A percentile compares a stretch with the other conserved stretches of the same genome.
phyloP scores from a whole-genome alignment of 2,797 vertebrate species.

The Cuniculus paca region DNA sequence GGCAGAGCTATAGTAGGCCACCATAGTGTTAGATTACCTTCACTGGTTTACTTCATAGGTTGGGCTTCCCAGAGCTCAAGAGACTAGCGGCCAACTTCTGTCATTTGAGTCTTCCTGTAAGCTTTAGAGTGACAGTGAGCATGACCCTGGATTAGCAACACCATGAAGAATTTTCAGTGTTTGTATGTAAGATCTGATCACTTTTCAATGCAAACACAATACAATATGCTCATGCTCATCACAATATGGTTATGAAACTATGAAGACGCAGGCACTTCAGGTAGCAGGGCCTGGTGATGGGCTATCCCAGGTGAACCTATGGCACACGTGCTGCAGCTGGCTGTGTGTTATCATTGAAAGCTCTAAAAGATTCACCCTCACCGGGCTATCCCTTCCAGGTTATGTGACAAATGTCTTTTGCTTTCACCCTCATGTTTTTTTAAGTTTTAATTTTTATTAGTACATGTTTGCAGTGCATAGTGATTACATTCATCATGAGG shows the following conservation, averaged over 20 bases:
- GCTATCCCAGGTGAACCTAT: not conserved
- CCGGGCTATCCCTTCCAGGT: not conserved
- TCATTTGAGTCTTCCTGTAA: not conserved
- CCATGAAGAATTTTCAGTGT: constrained; percentile 40
- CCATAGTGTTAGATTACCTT: not conserved
- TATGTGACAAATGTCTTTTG: not conserved
- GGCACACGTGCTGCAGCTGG: not conserved
- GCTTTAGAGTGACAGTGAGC: not conserved
- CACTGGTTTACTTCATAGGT: not conserved
- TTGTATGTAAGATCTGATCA: not conserved
- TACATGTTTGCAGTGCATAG: not conserved
- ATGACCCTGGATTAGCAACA: not conserved
- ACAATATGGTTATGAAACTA: not conserved
- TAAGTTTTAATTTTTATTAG: not conserved
- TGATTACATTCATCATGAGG: not conserved
- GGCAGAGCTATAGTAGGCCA: not conserved
- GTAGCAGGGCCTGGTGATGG: not conserved
- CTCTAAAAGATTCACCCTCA: not conserved
- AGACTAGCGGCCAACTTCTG: not conserved
- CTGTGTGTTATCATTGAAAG: not conserved
- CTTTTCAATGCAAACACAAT: not conserved
- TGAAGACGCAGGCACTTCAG: not conserved
- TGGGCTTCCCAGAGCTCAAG: not conserved
- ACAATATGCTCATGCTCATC: not conserved
- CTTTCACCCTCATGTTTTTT: not conserved